Evolutionary conservation across 1,140 invertebrate species (phyloP).

Genomic region (Proales similis): DNA sequence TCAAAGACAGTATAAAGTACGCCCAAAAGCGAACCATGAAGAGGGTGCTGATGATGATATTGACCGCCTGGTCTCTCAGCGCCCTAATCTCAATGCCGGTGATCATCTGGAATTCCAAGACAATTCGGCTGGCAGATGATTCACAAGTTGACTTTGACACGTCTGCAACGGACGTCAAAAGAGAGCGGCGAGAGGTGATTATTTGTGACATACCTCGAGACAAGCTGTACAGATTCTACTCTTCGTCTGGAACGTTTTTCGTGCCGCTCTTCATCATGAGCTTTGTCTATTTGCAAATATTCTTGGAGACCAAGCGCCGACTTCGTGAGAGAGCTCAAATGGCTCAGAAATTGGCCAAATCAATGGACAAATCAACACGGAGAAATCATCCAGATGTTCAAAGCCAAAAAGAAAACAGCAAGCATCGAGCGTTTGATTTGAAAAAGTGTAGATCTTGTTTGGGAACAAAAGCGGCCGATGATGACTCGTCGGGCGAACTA

Average conservation of each 20-base stretch:
- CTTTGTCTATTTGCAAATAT: slow-evolving; percentile 92
- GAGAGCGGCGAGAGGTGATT: background rate
- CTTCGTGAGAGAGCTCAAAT: slow-evolving; percentile 13
- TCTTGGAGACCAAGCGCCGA: slow-evolving; percentile 58
- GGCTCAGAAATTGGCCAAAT: slow-evolving; percentile 31
- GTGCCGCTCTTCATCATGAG: slow-evolving; percentile 90
- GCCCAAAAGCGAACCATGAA: slow-evolving; percentile 87
- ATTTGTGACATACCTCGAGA: slow-evolving; percentile 28
- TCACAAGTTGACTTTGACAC: background rate
- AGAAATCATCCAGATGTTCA: background rate
- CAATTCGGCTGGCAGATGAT: background rate
- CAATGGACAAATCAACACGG: slow-evolving; percentile 1
- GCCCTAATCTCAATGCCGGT: slow-evolving; percentile 39
- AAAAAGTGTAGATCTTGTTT: background rate
- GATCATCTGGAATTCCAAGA: slow-evolving; percentile 26
- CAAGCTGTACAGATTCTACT: slow-evolving; percentile 80
- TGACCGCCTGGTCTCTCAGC: slow-evolving; percentile 70
- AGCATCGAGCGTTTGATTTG: background rate
- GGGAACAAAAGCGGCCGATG: too few relatives aligned
- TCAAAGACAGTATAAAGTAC: slow-evolving; percentile 94
- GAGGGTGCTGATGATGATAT: slow-evolving; percentile 78
- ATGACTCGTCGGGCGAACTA: too few relatives aligned
- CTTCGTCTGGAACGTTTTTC: slow-evolving; percentile 87
- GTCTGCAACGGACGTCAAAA: background rate
- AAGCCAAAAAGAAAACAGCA: background rate